Evolutionary conservation across 2,113 vertebrate genomes (phyloP).

Genomic region (Garra rufa): DNA sequence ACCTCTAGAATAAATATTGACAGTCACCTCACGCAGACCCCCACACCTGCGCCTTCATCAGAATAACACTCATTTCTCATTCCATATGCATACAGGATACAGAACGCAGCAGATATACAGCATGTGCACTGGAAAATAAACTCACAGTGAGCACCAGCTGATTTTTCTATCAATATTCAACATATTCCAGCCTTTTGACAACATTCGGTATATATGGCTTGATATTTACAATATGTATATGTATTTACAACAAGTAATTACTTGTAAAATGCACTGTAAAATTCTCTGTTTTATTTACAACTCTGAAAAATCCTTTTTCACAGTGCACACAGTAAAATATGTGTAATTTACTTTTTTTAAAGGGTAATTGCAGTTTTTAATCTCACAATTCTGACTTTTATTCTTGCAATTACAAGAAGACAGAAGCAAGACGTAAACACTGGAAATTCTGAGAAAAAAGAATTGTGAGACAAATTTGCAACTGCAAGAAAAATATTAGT

Average conservation of each 20-base stretch:
- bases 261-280: no score
- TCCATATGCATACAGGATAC: background rate
- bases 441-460: no score
- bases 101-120: background rate
- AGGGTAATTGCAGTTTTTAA: no score
- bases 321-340: background rate
- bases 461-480: no score
- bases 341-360: no score
- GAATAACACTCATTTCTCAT: background rate
- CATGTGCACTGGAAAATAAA: background rate
- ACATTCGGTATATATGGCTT: background rate
- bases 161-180: background rate
- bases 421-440: no score
- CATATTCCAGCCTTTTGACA: background rate
- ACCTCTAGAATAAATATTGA: constrained; percentile 12
- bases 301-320: background rate
- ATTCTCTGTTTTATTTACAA: no score
- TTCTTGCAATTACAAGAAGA: background rate
- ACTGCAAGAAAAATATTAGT: no score
- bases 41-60: constrained; percentile 14
- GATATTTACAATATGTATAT: background rate
- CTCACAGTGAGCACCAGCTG: background rate
- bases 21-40: background rate
- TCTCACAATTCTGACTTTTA: no score
- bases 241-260: no score